Percentiles rank a stretch among this genome's conserved stretches.
These are phyloP conservation scores for Holothuria leucospilota DNA, from an alignment of 53 echinoderm and acorn worm species.

Conservation along the genomic window DNA sequence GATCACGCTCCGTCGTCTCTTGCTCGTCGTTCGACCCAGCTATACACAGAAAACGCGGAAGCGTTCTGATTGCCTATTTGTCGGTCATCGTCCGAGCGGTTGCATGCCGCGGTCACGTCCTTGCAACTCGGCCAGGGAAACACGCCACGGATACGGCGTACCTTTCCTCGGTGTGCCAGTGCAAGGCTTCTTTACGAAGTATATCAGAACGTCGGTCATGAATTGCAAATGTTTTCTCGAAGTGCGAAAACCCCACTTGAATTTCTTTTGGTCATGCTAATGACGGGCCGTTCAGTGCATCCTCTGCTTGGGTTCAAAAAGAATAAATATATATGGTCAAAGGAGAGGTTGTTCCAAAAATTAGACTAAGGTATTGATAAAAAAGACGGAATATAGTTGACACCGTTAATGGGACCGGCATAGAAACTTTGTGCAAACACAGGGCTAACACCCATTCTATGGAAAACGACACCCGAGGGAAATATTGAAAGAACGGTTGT, in stretches of 20 bases:
- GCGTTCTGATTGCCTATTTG: background rate
- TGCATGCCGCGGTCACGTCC: too few relatives aligned
- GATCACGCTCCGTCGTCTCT: constrained; percentile 20
- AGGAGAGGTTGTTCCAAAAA: background rate
- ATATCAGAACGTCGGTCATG: constrained; percentile 12
- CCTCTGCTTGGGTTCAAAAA: too few relatives aligned
- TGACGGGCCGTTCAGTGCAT: constrained; percentile 12
- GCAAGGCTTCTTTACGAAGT: background rate
- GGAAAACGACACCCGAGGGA: constrained; percentile 26
- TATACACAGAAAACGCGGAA: background rate
- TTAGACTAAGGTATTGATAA: background rate
- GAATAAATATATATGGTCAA: constrained; percentile 6
- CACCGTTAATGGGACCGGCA: too few relatives aligned
- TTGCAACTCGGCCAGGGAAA: too few relatives aligned
- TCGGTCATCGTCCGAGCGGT: too few relatives aligned
- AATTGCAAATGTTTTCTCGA: constrained; percentile 21
- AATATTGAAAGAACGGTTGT: background rate
- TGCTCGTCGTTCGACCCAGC: constrained; percentile 6
- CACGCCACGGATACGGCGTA: too few relatives aligned
- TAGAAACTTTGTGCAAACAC: constrained; percentile 43
- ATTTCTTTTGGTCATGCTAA: constrained; percentile 47
- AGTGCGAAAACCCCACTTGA: constrained; percentile 24
- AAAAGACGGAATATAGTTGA: too few relatives aligned
- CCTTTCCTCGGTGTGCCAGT: too few relatives aligned
- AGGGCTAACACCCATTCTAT: constrained; percentile 8